Evolutionary conservation across 1,140 invertebrate species (phyloP), one percentile per base, ranked within the genome.

Genomic region (Aphaenogaster rudis): DNA sequence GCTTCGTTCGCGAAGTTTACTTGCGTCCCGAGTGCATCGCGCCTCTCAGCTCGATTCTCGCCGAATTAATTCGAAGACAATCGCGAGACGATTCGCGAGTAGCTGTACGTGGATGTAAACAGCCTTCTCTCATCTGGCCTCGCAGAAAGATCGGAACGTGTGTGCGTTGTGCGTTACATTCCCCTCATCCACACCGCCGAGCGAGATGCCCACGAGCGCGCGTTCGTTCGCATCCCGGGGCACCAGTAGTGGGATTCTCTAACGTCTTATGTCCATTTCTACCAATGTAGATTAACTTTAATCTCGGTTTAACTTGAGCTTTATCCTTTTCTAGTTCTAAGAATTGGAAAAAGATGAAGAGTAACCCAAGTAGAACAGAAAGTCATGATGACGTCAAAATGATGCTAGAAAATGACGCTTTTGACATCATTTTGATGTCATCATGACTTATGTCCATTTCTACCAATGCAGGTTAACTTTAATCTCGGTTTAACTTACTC

Each of bases 141-240:
- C 8, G 8, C 2, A 45, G 42, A 45, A 45, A 45, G 6, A 36
- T 74, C 36, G 45, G 21, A 52, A 33, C 28, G 28, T 28, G 28
- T 50, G 71, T 42, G 54, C 11, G 36, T 57, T 11, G 3, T 42
- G n/a, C 11, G 33, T 15, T 2, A 33, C 69, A 15, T 39, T 77
- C 54, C 39, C 54, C 42, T 77, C 54, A 77, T 77, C 72, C 72
- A 77, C 72, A 77, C 52, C 28, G 36, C 72, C 21, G 72, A 59
- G 28, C 45, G 74, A 78, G 48, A 78, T 78, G 17, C 33, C 63
- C 0, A 28, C 28, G 28, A 28, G 63, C 13, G 63, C 48, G 59
- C 33, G 45, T 64, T 21, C 50, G 42, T 45, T 28, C 2, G 79
- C 64, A 15, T 69, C 52, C 72, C n/a, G 66, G 28, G 15, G 42